Evolutionary conservation across 2,113 vertebrate species (phyloP).

Genomic region (Elanus axillaris): DNA sequence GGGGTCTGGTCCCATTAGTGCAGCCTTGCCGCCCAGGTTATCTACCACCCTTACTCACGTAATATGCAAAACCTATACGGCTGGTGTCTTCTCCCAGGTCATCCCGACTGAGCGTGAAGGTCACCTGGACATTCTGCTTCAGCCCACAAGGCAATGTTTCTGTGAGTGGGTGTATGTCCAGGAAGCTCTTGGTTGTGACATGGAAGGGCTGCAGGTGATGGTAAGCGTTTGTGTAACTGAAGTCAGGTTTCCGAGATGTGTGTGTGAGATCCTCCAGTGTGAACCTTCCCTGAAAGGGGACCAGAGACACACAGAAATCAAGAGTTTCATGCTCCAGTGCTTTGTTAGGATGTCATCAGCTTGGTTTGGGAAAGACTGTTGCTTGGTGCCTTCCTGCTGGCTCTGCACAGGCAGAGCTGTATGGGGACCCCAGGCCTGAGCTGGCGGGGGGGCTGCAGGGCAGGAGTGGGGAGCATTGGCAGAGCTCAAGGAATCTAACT

Average conservation of each 20-base stretch:
- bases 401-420: not conserved
- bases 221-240: slow-evolving; percentile 5
- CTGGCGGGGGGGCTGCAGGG: not conserved
- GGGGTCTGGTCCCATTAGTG: not conserved
- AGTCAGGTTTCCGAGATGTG: not conserved
- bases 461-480: not conserved
- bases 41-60: slow-evolving; percentile 41
- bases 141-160: slow-evolving; percentile 37
- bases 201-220: slow-evolving; percentile 59
- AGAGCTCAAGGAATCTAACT: not conserved
- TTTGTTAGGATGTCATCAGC: not conserved
- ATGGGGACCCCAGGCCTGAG: not conserved
- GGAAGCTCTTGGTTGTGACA: slow-evolving; percentile 49
- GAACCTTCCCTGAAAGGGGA: slow-evolving; percentile 54
- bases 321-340: not conserved
- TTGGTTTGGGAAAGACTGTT: not conserved
- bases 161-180: not conserved
- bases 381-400: not conserved
- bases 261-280: not conserved
- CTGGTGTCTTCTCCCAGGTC: slow-evolving; percentile 35
- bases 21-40: not conserved
- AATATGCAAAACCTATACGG: slow-evolving; percentile 56
- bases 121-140: slow-evolving; percentile 49
- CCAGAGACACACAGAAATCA: not conserved
- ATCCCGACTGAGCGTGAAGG: slow-evolving; percentile 24